Evolutionary conservation across 2,113 vertebrate species (phyloP), one percentile per base, ranked within the genome.

Genomic region (Poeciliopsis turrubarensis): DNA sequence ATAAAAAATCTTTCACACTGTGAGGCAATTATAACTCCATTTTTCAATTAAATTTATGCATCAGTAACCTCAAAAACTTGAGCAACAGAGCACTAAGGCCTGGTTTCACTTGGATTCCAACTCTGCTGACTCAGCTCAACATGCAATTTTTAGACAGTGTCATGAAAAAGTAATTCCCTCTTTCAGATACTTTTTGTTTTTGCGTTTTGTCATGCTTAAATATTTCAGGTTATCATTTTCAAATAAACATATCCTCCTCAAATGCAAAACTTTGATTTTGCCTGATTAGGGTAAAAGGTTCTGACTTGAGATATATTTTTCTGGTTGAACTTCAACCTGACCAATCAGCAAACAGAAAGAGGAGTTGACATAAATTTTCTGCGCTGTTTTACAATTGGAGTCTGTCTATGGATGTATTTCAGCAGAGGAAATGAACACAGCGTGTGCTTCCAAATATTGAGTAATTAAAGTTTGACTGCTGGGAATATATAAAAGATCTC

Each of bases 91-190:
- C 29, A 61, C 2, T 12, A n/a, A 62, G 73, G 3, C 61, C 6
- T 41, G 41, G 41, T 79, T 73, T 19, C 27, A 78, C 71, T 70
- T 78, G 13, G 39, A 30, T 64, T 29, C 25, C 65, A 26, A 57
- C 47, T 67, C 3, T 13, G n/a, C 11, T 60, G 74, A 62, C 27
- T 26, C 31, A 19, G 39, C 14, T 51, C 26, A 31, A 11, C 34
- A 57, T 57, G 51, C 1, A 7, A 47, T 19, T 47, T 47, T 47
- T 17, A 47, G 44, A 47, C 7, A n/a, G 51, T n/a, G 8, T 9
- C 51, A 57, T 57, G 19, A 57, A 57, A 57, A 9, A 9, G 25
- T 57, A n/a, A 22, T 57, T 57, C 22, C 7, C 22, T 7, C 44
- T 47, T 57, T 57, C 51, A 57, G 25, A n/a, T 57, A n/a, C 9